A percentile compares a stretch with the other conserved stretches of the same genome.
Evolutionary conservation across 2,888 invertebrate genomes (phyloP).

Genomic region (Entomobrya multifasciata): DNA sequence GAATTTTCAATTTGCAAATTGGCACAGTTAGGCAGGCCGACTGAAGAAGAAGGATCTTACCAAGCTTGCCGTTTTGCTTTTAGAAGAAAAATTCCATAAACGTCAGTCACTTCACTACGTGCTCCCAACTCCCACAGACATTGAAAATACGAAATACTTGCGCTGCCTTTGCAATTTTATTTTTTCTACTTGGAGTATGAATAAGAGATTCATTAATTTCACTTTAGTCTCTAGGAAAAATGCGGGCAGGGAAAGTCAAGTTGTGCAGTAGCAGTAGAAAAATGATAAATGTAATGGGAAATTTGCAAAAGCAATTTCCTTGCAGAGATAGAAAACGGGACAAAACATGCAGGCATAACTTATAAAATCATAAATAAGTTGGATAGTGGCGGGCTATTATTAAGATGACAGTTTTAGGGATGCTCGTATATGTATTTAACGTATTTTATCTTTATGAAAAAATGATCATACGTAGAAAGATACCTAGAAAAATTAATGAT

Average conservation of each 20-base stretch:
- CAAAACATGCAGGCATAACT: too few relatives aligned
- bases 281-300: background rate
- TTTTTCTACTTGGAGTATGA: background rate
- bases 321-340: background rate
- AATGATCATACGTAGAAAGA: too few relatives aligned
- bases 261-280: background rate
- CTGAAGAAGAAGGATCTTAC: background rate
- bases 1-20: slow-evolving; percentile 62
- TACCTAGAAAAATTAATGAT: too few relatives aligned
- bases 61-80: too few relatives aligned
- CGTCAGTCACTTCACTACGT: background rate
- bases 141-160: background rate
- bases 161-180: slow-evolving; percentile 10
- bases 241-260: background rate
- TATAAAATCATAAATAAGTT: too few relatives aligned
- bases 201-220: slow-evolving; percentile 45
- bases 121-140: too few relatives aligned
- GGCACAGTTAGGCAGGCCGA: slow-evolving; percentile 8
- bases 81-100: background rate
- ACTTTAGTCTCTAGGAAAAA: slow-evolving; percentile 23
- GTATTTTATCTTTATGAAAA: too few relatives aligned
- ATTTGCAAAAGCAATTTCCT: background rate
- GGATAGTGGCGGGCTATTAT: too few relatives aligned
- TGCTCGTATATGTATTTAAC: too few relatives aligned
- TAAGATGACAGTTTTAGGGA: too few relatives aligned